Base-by-base conservation (phyloP, 2,797 vertebrate species). In the Huso huso region DNA sequence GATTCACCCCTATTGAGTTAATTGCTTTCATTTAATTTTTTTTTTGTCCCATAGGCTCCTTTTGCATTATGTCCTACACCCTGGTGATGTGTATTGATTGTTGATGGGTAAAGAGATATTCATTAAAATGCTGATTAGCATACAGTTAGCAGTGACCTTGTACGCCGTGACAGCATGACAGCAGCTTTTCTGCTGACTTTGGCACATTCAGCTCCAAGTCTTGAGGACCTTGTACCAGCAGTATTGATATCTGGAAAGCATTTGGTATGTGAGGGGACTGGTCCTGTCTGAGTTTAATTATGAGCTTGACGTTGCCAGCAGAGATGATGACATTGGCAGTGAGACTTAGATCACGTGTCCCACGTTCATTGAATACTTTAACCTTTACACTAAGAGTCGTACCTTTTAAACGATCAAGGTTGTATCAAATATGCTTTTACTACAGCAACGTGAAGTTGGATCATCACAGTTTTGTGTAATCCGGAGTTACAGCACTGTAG, bases 71-170 rank as follows among this genome's bases (percentile, higher is more conserved):
- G 73, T 79, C 77, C 84, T 72, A 80, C 83, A 79, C 77, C 78
- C 83, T 81, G 78, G 79, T 84, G 82, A 81, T 78, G 77, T 76
- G 82, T 81, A 84, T 86, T 78, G 79, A 86, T 85, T 79, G 84
- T 82, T 78, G 84, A 83, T 80, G 81, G 75, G 83, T 83, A 81
- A 80, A 77, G 77, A 78, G 85, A 86, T 72, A 64, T 76, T 73
- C 71, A 67, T 79, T 62, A 69, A 70, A 37, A 81, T 77, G 81
- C 81, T 82, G 75, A 86, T 88, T 87, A 84, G 83, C 86, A 88
- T 88, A 87, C 83, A 87, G 87, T 88, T 86, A 86, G 83, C 79
- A 83, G 68, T 86, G 85, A 86, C 85, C 87, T 81, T 81, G 82
- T 82, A 77, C 79, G 82, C 82, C 18, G 62, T 50, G 48, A 53